phyloP scores from a whole-genome alignment of 64 coral and sea anemone species.

The Actinia equina region DNA sequence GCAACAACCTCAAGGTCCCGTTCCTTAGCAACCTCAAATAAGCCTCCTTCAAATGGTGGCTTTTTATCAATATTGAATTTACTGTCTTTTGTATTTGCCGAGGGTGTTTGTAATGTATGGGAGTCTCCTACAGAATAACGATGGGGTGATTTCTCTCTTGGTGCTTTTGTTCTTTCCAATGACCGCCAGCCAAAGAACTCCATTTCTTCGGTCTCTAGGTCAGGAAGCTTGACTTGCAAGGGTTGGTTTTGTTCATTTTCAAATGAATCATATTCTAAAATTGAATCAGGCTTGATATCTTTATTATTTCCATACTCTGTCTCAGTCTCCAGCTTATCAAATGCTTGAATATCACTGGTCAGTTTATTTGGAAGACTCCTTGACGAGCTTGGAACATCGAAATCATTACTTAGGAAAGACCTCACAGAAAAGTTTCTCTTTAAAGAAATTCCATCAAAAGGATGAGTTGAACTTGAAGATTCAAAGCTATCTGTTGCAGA shows the following conservation, averaged over 20 bases:
- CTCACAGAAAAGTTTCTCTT: slow-evolving; percentile 6
- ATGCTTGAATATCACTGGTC: not conserved
- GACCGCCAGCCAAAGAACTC: not conserved
- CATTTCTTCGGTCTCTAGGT: slow-evolving; percentile 34
- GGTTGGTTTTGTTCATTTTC: not conserved
- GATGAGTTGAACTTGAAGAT: slow-evolving; percentile 1
- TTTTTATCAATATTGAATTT: slow-evolving; percentile 5
- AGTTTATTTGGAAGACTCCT: not conserved
- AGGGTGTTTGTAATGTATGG: not conserved
- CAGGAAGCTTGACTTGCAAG: slow-evolving; percentile 57
- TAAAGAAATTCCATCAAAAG: slow-evolving; percentile 11
- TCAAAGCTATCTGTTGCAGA: not conserved
- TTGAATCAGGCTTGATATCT: not conserved
- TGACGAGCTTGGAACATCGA: not conserved
- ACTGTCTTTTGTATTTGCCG: slow-evolving; percentile 2
- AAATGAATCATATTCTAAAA: not conserved
- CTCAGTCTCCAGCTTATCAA: not conserved
- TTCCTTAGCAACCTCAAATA: slow-evolving; percentile 95
- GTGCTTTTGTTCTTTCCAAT: slow-evolving; percentile 3
- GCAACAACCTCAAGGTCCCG: slow-evolving; percentile 88
- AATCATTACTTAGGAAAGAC: slow-evolving; percentile 21
- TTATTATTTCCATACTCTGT: not conserved
- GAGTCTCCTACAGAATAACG: slow-evolving; percentile 42
- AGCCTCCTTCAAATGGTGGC: slow-evolving; percentile 63
- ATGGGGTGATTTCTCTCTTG: not conserved